Conservation (phyloP, 2,113 vertebrate genomes). For the Daubentonia madagascariensis region DNA sequence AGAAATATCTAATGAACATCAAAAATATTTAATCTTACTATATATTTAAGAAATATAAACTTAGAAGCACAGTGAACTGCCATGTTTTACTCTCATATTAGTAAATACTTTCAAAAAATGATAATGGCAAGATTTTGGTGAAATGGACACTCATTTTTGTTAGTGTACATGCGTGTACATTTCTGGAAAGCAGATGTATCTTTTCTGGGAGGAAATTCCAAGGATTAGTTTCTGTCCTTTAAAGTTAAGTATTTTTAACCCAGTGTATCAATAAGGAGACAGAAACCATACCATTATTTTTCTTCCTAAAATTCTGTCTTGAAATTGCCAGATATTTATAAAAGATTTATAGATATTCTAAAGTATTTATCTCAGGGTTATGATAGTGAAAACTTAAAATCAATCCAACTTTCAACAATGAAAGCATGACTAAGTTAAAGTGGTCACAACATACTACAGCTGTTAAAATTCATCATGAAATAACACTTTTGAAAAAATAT, state of each 20-base stretch:
- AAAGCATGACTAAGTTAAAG: not conserved
- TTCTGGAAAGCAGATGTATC: not conserved
- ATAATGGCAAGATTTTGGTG: not conserved
- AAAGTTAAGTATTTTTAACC: not conserved
- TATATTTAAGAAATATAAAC: conserved; percentile 20
- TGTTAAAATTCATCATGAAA: not conserved
- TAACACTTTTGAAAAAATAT: not conserved
- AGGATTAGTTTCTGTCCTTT: not conserved
- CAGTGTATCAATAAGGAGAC: not conserved
- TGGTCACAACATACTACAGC: not conserved
- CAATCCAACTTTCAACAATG: not conserved
- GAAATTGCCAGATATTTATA: not conserved
- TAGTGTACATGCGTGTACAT: not conserved
- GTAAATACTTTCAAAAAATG: not conserved
- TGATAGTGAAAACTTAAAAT: not conserved
- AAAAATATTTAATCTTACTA: not conserved
- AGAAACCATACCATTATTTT: not conserved
- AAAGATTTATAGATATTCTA: not conserved
- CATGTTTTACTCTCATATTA: not conserved
- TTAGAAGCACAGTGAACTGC: not conserved
- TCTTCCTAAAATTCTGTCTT: not conserved
- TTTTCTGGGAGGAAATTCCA: not conserved
- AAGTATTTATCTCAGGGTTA: not conserved
- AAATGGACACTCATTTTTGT: not conserved
- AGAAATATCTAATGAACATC: not conserved